Percentiles rank a stretch among this genome's conserved stretches.
These are phyloP conservation scores for Trachythela sp. DNA, from an alignment of 64 coral and sea anemone genomes.

Conservation along the genomic window DNA sequence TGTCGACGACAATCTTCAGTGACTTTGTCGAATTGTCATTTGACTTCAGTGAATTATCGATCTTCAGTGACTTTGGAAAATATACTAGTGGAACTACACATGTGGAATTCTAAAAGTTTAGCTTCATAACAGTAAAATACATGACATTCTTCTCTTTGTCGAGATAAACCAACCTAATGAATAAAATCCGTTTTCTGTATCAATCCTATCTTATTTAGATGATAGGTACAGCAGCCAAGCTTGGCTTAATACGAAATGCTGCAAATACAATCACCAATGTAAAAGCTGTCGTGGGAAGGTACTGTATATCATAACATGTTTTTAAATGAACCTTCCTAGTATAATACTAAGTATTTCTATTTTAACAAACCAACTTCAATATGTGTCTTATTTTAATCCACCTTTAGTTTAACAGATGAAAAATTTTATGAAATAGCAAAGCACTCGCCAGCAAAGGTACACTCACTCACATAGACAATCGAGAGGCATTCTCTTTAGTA, in stretches of 20 bases:
- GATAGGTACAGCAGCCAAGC: neutral
- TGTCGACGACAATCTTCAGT: no score
- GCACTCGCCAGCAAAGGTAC: neutral
- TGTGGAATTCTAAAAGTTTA: no score
- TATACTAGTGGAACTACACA: no score
- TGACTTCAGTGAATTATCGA: no score
- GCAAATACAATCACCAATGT: neutral
- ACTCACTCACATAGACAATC: neutral
- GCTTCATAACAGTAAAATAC: no score
- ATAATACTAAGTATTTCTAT: no score
- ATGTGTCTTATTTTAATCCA: neutral
- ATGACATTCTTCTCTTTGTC: no score
- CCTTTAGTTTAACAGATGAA: slow-evolving; percentile 1
- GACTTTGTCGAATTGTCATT: no score
- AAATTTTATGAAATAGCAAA: neutral
- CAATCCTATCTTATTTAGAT: neutral
- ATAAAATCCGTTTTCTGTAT: neutral
- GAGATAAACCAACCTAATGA: no score
- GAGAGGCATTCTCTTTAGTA: neutral
- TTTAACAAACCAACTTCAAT: no score
- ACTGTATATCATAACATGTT: neutral
- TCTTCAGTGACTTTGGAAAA: no score
- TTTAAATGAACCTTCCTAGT: no score
- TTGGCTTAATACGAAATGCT: slow-evolving; percentile 27
- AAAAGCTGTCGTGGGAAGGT: neutral